Base-by-base conservation (phyloP, 2,113 vertebrate species). In the Callopanchax toddi region DNA sequence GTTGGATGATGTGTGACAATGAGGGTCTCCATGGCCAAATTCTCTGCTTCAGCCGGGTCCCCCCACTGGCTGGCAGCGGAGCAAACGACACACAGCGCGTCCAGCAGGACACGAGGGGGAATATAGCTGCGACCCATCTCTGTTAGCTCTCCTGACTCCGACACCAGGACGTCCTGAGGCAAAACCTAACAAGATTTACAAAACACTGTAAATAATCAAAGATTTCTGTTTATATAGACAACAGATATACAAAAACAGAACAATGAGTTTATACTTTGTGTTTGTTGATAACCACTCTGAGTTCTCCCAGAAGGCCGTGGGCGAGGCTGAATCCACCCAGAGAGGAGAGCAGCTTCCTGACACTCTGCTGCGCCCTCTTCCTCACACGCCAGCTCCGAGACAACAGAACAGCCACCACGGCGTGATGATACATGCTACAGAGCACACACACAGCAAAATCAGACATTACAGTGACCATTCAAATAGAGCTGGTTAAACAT, bases 1-100 rank as follows among this genome's bases (percentile, higher is more conserved):
- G 95, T 98, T 1, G 96, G 96, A 75, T 99, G 97, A 65, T 96
- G 95, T 46, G 93, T 90, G 61, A 97, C 79, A 39, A 98, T 87
- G 60, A 99, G 88, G 78, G 93, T 92, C 71, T 96, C 95, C 86
- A 93, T 87, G 7, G 95, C 96, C 79, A 99, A 82, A 15, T 91
- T 94, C 62, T 98, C 94, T 0, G 93, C 91, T 81, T 95, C 93
- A 0, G 42, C 18, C 0, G 78, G 48, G 42, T 96, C 96, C 0
- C 86, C 85, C 84, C 94, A 94, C 37, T 94, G 86, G 26, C 89
- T 92, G 7, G 94, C 93, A 21, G 93, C 89, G 0, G 91, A 91
- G 1, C 95, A 95, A 76, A 99, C 86, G 10, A 93, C 89, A 57
- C 89, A 92, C 20, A 99, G 91, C 0, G 94, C 93, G 11, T 97